Base-by-base conservation (phyloP, 2,888 invertebrate species). In the Pimpla rufipes region DNA sequence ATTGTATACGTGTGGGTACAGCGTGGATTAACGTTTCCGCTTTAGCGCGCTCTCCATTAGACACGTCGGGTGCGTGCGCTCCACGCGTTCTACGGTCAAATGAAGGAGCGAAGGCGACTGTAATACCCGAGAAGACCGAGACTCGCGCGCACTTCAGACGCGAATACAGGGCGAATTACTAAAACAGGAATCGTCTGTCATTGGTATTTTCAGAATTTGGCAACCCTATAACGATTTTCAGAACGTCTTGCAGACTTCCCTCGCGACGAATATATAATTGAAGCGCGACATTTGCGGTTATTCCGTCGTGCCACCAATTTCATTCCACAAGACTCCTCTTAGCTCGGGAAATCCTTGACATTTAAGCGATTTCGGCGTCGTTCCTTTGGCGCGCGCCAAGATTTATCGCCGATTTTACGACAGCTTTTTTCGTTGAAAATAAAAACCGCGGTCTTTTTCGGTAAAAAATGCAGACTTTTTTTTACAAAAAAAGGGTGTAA, bases 21-120 rank as follows among this genome's bases (percentile, higher is more conserved):
- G 21, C 45, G 47, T 16, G 59, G 50, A 62, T 59, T 62, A 74
- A 62, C 57, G 47, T 74, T 62, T 74, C 50, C 35, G 47, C 74
- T 74, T 74, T 50, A 74, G 37, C 62, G 62, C 40, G 62, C 16
- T 62, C 62, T 7, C 16, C 62, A 55, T 50, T 11, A 59, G 42
- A 10, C 35, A 35, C 10, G 29, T 29, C 18, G 59, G n/a, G 13
- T 35, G 4, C 18, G 35, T 29, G 5, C 2, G 29, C 29, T 29
- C 13, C n/a, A 21, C n/a, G 74, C 21, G 13, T 62, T 23, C 47
- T 62, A 37, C 37, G 7, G 37, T 59, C 47, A 35, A 47, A 23
- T 62, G 29, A 50, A 16, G n/a, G 59, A 59, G 16, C 10, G 29
- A 50, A 16, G n/a, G 59, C 45, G 16, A 6, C 37, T 47, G 10